phyloP scores from a whole-genome alignment of 1,140 invertebrate genomes.

The Sycophila sp. region DNA sequence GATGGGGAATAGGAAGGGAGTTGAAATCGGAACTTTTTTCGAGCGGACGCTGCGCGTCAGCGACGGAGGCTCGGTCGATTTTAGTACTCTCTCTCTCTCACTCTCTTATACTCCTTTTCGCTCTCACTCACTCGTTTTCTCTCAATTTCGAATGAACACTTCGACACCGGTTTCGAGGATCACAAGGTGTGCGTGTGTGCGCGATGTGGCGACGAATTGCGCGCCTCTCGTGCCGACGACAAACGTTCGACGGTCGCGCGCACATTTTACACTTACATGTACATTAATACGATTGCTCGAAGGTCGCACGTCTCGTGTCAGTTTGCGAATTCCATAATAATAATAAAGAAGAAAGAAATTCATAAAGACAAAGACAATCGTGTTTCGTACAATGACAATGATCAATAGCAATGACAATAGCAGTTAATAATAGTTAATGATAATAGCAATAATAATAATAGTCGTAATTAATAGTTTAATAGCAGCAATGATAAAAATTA shows the following conservation, averaged over 20 bases:
- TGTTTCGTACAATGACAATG: conserved; percentile 41
- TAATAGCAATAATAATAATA: conserved; percentile 47
- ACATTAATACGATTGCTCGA: no score
- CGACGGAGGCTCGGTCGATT: not conserved
- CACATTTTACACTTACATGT: no score
- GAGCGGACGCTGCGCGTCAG: not conserved
- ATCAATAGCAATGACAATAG: conserved; percentile 44
- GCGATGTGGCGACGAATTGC: no score
- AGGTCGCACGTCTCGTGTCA: no score
- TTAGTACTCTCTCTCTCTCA: conserved; percentile 22
- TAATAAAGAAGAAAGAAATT: conserved; percentile 50
- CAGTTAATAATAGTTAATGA: conserved; percentile 43
- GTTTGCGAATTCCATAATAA: conserved; percentile 34
- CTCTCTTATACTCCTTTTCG: conserved; percentile 15
- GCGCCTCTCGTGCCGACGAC: no score
- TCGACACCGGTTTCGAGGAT: conserved; percentile 14
- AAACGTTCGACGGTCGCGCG: no score
- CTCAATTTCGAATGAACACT: conserved; percentile 8
- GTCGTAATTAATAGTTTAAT: conserved; percentile 39
- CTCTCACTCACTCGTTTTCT: conserved; percentile 3
- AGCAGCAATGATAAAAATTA: conserved; percentile 12
- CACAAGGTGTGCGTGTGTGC: no score
- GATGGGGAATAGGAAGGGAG: no score
- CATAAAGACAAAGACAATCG: conserved; percentile 48
- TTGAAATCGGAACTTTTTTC: no score